A percentile compares a stretch with the other conserved stretches of the same genome.
Evolutionary conservation across 2,888 invertebrate species (phyloP).

Genomic region (Plemyria rubiginata): DNA sequence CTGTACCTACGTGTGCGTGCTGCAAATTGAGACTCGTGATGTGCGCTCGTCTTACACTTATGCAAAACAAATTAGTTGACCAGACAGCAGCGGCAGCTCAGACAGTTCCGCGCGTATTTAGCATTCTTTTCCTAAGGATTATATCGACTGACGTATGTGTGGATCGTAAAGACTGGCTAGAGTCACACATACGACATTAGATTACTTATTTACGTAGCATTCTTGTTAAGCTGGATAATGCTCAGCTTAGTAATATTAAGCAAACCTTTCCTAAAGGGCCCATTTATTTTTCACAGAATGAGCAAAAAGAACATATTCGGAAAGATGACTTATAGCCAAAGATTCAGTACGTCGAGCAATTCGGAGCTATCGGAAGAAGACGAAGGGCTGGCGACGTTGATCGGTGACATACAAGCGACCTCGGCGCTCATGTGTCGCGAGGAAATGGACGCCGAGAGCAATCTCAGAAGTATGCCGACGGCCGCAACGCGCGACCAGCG

Average conservation of each 20-base stretch:
- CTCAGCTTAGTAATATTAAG: neutral
- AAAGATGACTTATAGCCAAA: conserved; percentile 82
- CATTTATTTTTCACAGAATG: conserved; percentile 72
- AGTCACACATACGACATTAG: too few species aligned
- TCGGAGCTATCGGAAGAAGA: conserved; percentile 91
- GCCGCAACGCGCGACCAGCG: conserved; percentile 79
- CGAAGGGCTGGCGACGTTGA: conserved; percentile 94
- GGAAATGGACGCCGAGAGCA: conserved; percentile 59
- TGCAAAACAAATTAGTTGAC: too few species aligned
- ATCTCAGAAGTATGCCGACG: conserved; percentile 64
- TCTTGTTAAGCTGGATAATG: neutral
- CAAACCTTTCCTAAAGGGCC: neutral
- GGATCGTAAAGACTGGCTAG: too few species aligned
- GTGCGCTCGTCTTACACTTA: too few species aligned
- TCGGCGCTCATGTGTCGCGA: conserved; percentile 74
- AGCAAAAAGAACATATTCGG: conserved; percentile 86
- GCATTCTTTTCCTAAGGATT: too few species aligned
- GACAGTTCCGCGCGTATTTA: too few species aligned
- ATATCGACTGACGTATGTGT: too few species aligned
- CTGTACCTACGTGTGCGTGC: too few species aligned
- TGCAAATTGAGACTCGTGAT: too few species aligned
- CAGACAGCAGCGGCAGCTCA: too few species aligned
- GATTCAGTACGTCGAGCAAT: conserved; percentile 77
- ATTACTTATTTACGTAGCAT: neutral
- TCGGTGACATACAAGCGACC: conserved; percentile 91